Percentiles rank a stretch among this genome's conserved stretches.
Conservation (phyloP, 2,888 invertebrate genomes). For the Ormyrus rosae region DNA sequence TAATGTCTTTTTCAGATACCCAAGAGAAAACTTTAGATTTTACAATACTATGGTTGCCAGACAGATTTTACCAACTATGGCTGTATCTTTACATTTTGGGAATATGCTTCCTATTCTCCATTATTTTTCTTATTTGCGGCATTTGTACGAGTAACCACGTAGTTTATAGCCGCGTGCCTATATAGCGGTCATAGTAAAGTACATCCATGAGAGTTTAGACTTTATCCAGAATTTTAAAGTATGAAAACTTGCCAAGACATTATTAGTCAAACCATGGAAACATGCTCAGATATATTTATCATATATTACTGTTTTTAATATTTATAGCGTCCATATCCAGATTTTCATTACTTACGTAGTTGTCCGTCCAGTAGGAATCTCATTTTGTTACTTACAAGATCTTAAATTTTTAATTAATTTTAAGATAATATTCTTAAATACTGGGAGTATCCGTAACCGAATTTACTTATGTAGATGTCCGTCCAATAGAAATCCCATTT, state of each 20-base stretch:
- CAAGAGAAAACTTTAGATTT: constrained; percentile 80
- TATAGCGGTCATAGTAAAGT: constrained; percentile 43
- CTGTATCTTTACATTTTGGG: constrained; percentile 77
- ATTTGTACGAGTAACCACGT: constrained; percentile 64
- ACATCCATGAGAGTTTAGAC: constrained; percentile 51
- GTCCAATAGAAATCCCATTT: constrained; percentile 59
- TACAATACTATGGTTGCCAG: constrained; percentile 88
- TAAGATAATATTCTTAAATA: constrained; percentile 8
- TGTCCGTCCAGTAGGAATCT: constrained; percentile 61
- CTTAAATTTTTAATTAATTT: background rate
- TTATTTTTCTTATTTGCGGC: constrained; percentile 63
- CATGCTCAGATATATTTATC: constrained; percentile 4
- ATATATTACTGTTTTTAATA: constrained; percentile 20
- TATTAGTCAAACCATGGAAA: constrained; percentile 26
- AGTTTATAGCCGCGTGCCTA: constrained; percentile 67
- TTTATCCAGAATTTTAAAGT: constrained; percentile 26
- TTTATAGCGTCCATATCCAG: constrained; percentile 14
- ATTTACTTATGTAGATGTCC: constrained; percentile 55
- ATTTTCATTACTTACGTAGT: constrained; percentile 21
- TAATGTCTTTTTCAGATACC: constrained; percentile 78
- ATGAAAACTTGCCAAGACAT: constrained; percentile 23
- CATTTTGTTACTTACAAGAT: background rate
- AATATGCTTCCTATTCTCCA: constrained; percentile 65
- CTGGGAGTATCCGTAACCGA: no score
- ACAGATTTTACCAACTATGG: constrained; percentile 81